Evolutionary conservation across 2,888 invertebrate species (phyloP).

Genomic region (Trichopoda pennipes): DNA sequence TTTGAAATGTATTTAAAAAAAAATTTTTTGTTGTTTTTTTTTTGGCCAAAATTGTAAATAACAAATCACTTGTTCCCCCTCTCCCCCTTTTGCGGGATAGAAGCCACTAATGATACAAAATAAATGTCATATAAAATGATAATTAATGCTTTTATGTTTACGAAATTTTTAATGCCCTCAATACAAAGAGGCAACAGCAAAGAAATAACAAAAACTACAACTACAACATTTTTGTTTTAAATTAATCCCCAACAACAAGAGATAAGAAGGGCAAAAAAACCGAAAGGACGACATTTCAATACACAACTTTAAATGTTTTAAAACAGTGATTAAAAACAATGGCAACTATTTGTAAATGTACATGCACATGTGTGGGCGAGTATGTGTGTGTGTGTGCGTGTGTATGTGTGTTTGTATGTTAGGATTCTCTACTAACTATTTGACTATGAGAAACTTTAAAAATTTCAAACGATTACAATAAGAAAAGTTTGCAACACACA

Average conservation of each 20-base stretch:
- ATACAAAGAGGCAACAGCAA: neutral
- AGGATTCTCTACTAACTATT: neutral
- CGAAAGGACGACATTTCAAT: slow-evolving; percentile 27
- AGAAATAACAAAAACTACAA: slow-evolving; percentile 13
- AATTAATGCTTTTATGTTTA: slow-evolving; percentile 50
- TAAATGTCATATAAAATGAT: slow-evolving; percentile 63
- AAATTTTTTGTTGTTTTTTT: too few species aligned
- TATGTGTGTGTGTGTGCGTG: neutral
- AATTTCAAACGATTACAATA: slow-evolving; percentile 2
- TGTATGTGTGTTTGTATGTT: neutral
- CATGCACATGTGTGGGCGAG: neutral
- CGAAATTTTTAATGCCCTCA: neutral
- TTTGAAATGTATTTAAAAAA: too few species aligned
- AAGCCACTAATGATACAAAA: slow-evolving; percentile 50
- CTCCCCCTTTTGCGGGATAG: neutral
- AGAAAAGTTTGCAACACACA: slow-evolving; percentile 26
- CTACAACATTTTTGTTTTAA: slow-evolving; percentile 52
- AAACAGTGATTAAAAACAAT: slow-evolving; percentile 57
- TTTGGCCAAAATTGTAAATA: too few species aligned
- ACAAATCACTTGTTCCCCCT: too few species aligned
- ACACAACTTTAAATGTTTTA: slow-evolving; percentile 18
- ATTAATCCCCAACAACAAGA: slow-evolving; percentile 42
- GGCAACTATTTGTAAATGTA: neutral
- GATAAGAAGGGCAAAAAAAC: slow-evolving; percentile 28
- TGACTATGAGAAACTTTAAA: slow-evolving; percentile 17